phyloP scores from a whole-genome alignment of 30 jellyfish, hydroid and myxozoan genomes.

The Morbakka virulenta region DNA sequence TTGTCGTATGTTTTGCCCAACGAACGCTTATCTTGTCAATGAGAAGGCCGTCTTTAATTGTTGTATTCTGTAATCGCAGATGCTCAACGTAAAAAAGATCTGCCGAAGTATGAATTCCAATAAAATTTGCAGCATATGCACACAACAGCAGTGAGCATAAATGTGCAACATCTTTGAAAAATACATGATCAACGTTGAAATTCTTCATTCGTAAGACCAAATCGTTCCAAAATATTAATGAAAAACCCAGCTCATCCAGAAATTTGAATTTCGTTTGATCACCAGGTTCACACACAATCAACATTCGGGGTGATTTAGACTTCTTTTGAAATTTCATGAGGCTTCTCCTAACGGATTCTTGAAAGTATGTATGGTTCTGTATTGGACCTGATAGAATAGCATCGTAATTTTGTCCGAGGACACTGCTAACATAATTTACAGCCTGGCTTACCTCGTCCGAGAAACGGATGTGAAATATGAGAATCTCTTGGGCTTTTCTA shows the following conservation, averaged over 20 bases:
- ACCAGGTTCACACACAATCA: slow-evolving; percentile 33
- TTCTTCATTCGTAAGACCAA: neutral
- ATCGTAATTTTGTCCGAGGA: slow-evolving; percentile 47
- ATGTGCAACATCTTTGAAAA: slow-evolving; percentile 12
- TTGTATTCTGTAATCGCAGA: slow-evolving; percentile 78
- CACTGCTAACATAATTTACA: slow-evolving; percentile 20
- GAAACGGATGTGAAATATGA: slow-evolving; percentile 69
- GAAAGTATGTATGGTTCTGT: too few species aligned
- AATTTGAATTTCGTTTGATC: slow-evolving; percentile 27
- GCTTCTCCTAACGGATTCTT: neutral
- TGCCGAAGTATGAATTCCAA: slow-evolving; percentile 40
- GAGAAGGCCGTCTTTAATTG: slow-evolving; percentile 76
- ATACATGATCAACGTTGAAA: neutral
- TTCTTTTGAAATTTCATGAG: neutral
- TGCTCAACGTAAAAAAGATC: slow-evolving; percentile 80
- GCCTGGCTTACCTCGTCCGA: slow-evolving; percentile 40
- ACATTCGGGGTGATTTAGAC: slow-evolving; percentile 14
- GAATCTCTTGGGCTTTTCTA: slow-evolving; percentile 55
- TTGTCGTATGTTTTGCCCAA: slow-evolving; percentile 88
- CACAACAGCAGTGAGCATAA: slow-evolving; percentile 61
- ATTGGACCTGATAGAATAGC: slow-evolving; percentile 79
- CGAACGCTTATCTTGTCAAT: slow-evolving; percentile 64
- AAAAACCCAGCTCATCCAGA: slow-evolving; percentile 50
- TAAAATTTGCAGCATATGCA: slow-evolving; percentile 74
- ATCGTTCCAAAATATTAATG: slow-evolving; percentile 28